A percentile compares a stretch with the other conserved stretches of the same genome.
phyloP scores from a whole-genome alignment of 2,888 invertebrate species.

The Pocota personata region DNA sequence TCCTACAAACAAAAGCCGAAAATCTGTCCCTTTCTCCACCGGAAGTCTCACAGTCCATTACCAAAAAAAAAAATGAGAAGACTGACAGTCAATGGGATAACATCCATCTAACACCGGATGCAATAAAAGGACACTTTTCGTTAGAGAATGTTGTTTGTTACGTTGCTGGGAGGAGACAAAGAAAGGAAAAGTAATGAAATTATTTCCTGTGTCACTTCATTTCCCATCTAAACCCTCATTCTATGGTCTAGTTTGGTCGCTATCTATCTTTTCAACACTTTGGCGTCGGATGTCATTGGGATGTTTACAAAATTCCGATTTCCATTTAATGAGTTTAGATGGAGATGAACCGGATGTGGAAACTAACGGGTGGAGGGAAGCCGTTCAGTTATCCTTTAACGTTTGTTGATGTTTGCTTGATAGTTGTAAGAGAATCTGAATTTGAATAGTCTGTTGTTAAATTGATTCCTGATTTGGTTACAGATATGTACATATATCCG shows the following conservation, averaged over 20 bases:
- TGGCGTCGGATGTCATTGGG: slow-evolving; percentile 15
- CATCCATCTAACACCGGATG: slow-evolving; percentile 43
- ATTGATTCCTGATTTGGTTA: slow-evolving; percentile 2
- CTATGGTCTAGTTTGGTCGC: slow-evolving; percentile 7
- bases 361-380: background rate
- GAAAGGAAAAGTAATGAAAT: slow-evolving; percentile 43
- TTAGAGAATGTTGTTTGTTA: slow-evolving; percentile 7
- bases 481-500: too few species aligned
- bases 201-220: slow-evolving; percentile 47
- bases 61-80: background rate
- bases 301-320: slow-evolving; percentile 39
- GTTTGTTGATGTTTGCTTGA: background rate
- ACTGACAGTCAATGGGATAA: slow-evolving; percentile 10
- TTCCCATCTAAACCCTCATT: slow-evolving; percentile 1
- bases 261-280: slow-evolving; percentile 18
- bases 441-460: slow-evolving; percentile 5
- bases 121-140: slow-evolving; percentile 45
- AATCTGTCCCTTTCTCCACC: background rate
- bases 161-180: background rate
- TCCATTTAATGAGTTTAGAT: slow-evolving; percentile 30
- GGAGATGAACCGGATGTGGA: slow-evolving; percentile 1
- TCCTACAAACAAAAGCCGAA: slow-evolving; percentile 29
- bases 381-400: slow-evolving; percentile 10
- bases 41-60: slow-evolving; percentile 21
- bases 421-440: background rate